phyloP scores from a whole-genome alignment of 2,888 invertebrate genomes.

The Sisyra nigra region DNA sequence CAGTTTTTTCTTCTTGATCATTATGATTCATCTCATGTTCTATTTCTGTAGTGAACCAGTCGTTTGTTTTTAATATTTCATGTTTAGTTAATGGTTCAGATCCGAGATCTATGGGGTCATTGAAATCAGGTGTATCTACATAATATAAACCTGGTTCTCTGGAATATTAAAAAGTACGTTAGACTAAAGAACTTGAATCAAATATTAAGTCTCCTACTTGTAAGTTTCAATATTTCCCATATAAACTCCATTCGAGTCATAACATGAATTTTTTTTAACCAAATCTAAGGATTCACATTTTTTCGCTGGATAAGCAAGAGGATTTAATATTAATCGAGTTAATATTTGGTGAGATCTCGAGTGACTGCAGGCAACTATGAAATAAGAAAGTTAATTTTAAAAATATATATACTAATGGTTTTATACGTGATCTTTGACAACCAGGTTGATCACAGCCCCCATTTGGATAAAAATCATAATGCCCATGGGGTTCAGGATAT shows the following conservation, averaged over 20 bases:
- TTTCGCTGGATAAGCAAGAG: neutral
- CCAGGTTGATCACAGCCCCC: slow-evolving; percentile 1
- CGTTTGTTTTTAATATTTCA: too few species aligned
- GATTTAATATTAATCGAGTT: slow-evolving; percentile 1
- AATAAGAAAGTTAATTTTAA: neutral
- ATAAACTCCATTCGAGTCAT: neutral
- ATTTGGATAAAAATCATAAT: slow-evolving; percentile 6
- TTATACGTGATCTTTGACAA: neutral
- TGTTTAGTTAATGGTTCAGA: too few species aligned
- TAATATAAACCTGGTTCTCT: slow-evolving; percentile 1
- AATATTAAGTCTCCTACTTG: neutral
- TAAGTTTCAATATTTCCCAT: slow-evolving; percentile 5
- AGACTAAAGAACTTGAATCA: neutral
- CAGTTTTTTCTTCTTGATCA: too few species aligned
- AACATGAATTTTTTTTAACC: neutral
- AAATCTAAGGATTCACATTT: neutral
- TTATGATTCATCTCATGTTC: too few species aligned
- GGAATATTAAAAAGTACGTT: neutral
- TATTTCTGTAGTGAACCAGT: too few species aligned
- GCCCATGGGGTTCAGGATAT: neutral
- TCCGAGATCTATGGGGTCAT: too few species aligned
- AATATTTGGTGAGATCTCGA: slow-evolving; percentile 1
- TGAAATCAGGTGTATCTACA: neutral
- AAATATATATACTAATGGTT: neutral
- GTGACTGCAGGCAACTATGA: slow-evolving; percentile 4